Conservation (phyloP, 2,797 vertebrate genomes). For the Falco columbarius region DNA sequence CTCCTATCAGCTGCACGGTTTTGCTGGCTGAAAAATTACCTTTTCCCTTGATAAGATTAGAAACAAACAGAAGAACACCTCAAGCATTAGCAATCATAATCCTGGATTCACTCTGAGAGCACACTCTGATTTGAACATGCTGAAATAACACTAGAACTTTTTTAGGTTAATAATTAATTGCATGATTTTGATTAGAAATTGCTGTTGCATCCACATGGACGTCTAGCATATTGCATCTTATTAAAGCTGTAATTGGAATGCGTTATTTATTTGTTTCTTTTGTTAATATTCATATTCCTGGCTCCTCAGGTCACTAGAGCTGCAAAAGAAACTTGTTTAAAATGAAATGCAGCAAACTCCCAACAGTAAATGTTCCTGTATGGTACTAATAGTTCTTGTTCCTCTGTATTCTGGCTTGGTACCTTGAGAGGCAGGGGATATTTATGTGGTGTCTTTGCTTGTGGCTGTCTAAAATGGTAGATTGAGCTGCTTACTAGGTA, state of each 20-base stretch:
- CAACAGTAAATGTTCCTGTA: background rate
- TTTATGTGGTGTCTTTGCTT: background rate
- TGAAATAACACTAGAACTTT: background rate
- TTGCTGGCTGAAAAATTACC: slow-evolving; percentile 3
- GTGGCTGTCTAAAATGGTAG: background rate
- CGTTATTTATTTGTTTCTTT: slow-evolving; percentile 45
- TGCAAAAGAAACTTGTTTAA: slow-evolving; percentile 39
- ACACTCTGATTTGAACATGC: background rate
- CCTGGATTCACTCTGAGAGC: background rate
- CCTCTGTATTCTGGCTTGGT: background rate
- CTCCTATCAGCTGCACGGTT: background rate
- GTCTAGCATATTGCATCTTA: slow-evolving; percentile 29
- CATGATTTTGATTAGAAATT: slow-evolving; percentile 63
- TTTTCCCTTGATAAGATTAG: background rate
- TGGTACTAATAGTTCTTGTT: background rate
- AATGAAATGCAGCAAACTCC: slow-evolving; percentile 31
- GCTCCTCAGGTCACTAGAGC: slow-evolving; percentile 42
- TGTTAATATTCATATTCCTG: slow-evolving; percentile 43
- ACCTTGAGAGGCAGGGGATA: background rate
- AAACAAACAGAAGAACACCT: slow-evolving; percentile 5
- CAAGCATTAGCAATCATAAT: background rate
- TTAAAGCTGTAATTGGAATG: slow-evolving; percentile 65
- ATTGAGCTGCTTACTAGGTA: background rate
- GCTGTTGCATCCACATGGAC: slow-evolving; percentile 2
- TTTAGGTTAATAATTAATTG: slow-evolving; percentile 65